Base-by-base conservation (phyloP, 1,140 invertebrate genomes). In the Neodiprion virginianus region DNA sequence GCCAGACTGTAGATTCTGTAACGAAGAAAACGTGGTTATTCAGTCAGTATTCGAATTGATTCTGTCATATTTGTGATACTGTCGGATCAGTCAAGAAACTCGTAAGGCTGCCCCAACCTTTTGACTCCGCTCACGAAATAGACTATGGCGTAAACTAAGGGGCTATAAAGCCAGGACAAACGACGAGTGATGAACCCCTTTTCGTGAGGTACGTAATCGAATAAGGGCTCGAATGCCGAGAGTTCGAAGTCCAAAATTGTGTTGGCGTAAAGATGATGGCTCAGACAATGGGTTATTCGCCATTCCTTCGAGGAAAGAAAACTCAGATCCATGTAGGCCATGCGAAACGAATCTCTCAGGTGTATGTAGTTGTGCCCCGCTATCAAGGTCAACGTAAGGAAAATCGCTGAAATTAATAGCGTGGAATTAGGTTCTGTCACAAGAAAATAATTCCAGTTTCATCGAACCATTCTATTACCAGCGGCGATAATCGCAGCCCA, bases 331-430 rank as follows among this genome's bases (percentile, higher is more conserved):
- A 94, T 95, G 61, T 94, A 91, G 81, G 94, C 95, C 93, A 95
- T 95, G 67, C 95, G 90, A 90, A 95, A 96, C 81, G 91, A 96
- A 81, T 96, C 93, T 23, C 89, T 90, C 79, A 93, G 90, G 82
- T 97, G 96, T 69, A 96, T 93, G 81, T 94, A 97, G 85, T 97
- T 97, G 82, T 97, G 96, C 0, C 92, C 91, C 21, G 88, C 89
- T 48, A 93, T 89, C 12, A 88, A 85, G 0, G 91, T 87, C 82
- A 92, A 90, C 40, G 87, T 85, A 1, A 96, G 81, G 23, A 90
- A 84, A 7, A 92, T 72, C 1, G 91, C 93, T 72, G 89, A 80
- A 23, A 91, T n/a, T 65, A 47, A 49, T 10, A 71, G 11, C 50
- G 50, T 53, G 50, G n/a, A 53, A 53, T 53, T 53, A n/a, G 1